Conservation (phyloP, 2,888 invertebrate genomes). For the Cheilosia grossa region DNA sequence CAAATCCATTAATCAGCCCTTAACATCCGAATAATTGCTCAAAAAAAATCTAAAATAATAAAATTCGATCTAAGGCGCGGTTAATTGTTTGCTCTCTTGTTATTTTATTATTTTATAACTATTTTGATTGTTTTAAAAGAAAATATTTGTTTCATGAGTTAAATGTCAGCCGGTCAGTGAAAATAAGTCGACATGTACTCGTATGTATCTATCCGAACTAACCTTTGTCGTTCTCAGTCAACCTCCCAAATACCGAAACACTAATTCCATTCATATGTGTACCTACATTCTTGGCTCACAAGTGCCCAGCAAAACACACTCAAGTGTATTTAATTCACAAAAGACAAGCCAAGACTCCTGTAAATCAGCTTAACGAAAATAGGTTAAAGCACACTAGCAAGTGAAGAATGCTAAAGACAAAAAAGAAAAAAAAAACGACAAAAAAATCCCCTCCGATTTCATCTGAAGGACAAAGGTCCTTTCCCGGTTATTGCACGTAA, state of each 20-base stretch:
- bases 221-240: too few species aligned
- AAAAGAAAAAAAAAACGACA: background rate
- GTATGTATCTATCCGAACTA: too few species aligned
- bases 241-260: background rate
- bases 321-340: slow-evolving; percentile 10
- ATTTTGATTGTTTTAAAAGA: too few species aligned
- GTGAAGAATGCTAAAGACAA: slow-evolving; percentile 1
- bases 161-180: too few species aligned
- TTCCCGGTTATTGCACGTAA: slow-evolving; percentile 62
- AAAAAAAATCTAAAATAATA: too few species aligned
- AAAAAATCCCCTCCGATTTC: slow-evolving; percentile 33
- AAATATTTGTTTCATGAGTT: too few species aligned
- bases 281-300: background rate
- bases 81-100: too few species aligned
- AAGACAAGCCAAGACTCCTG: slow-evolving; percentile 2
- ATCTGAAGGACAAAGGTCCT: slow-evolving; percentile 71
- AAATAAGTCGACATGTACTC: too few species aligned
- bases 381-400: slow-evolving; percentile 39
- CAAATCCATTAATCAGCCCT: too few species aligned
- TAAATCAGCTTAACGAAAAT: slow-evolving; percentile 27
- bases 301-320: background rate
- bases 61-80: too few species aligned
- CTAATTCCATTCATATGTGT: background rate
- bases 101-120: too few species aligned
- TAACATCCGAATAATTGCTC: too few species aligned